Evolutionary conservation across 2,888 invertebrate genomes (phyloP), one percentile per base, ranked within the genome.

Genomic region (Rhaphigaster nebulosa): DNA sequence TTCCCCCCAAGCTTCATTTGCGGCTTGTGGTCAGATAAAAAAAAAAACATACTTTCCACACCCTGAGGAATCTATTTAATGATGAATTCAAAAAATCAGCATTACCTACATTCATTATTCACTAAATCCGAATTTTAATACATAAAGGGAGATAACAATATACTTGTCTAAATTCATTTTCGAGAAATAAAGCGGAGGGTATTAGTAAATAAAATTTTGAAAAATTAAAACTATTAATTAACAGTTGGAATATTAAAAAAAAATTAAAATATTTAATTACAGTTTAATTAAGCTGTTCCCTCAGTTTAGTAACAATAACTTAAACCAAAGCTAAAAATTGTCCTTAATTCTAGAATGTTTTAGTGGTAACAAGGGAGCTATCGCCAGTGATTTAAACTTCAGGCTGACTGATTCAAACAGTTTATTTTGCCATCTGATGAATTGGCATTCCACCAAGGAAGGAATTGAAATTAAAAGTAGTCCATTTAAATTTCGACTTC

Each of bases 401-500:
- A 10, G 70, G 0, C 38, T 76, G 34, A 38, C 70, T 76, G 70
- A 0, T 38, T 38, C 34, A 76, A n/a, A 65, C 65, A 76, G 70
- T 76, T 76, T 76, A 76, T 76, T 76, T 76, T 76, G 26, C 38
- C 84, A 45, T 41, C 84, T 84, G 84, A 84, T 84, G 84, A 84
- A 84, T 84, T 84, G 84, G 45, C 45, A 84, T 84, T 84, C 84
- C 84, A 84, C 41, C 45, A n/a, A 45, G 84, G n/a, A 45, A 84
- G 84, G 84, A 84, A 84, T 84, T 84, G 84, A 84, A 88, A 89
- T 70, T 89, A 70, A 89, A 89, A 89, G 89, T 20, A 65, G 60
- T 70, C 89, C 89, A 89, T 89, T 89, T 89, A 89, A 89, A 89
- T 89, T 89, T 89, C 89, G 89, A 50, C 50, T 76, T 89, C n/a